phyloP scores from a whole-genome alignment of 2,797 vertebrate species.

The Chrosomus eos region DNA sequence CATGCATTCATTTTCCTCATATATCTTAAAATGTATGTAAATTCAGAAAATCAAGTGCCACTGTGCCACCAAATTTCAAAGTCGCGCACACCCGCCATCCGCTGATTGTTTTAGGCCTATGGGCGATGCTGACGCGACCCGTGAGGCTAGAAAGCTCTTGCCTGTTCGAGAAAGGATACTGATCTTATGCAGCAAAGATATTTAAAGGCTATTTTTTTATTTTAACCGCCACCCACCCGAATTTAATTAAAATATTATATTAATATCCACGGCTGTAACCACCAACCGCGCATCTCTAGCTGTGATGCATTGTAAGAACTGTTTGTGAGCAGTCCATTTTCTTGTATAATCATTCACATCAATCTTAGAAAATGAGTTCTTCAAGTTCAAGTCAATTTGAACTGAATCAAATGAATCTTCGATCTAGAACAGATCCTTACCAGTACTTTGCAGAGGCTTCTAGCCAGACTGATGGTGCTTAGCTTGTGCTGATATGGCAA shows the following conservation, averaged over 20 bases:
- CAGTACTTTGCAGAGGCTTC: neutral
- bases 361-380: slow-evolving; percentile 16
- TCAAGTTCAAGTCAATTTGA: slow-evolving; percentile 12
- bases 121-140: no score
- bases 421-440: neutral
- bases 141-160: no score
- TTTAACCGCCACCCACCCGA: no score
- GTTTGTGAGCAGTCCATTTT: slow-evolving; percentile 8
- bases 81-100: no score
- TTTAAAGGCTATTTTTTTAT: no score
- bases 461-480: slow-evolving; percentile 22
- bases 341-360: slow-evolving; percentile 5
- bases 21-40: neutral
- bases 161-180: no score
- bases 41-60: neutral
- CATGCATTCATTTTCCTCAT: neutral
- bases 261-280: no score
- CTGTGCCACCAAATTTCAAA: no score
- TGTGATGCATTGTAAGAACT: neutral
- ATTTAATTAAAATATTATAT: no score
- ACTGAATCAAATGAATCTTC: slow-evolving; percentile 25
- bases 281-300: no score
- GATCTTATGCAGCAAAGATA: no score
- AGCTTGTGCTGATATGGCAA: slow-evolving; percentile 37
- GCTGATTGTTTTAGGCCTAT: no score